Evolutionary conservation across 2,888 invertebrate species (phyloP), one percentile per base, ranked within the genome.

Genomic region (Hyppa rectilinea): DNA sequence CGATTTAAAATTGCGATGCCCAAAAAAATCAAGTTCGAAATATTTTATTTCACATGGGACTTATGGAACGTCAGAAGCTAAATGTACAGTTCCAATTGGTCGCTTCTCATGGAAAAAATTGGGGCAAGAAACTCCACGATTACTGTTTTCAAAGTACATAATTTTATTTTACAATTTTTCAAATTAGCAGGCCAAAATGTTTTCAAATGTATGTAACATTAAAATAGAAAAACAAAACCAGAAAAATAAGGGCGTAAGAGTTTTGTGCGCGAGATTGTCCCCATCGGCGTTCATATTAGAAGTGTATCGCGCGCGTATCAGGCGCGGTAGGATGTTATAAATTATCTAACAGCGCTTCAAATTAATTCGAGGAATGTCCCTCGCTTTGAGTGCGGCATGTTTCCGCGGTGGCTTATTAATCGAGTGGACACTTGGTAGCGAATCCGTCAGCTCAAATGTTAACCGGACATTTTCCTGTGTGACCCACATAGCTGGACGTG

Each of bases 311-410:
- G 70, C 66, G 84, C 88, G 89, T 88, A 91, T 92, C 91, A 90
- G 81, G 84, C 86, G 85, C 88, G 79, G 93, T 93, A 94, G 96
- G 95, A 96, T 94, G 96, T 95, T 92, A 95, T 96, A 96, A 96
- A 96, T 96, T 95, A 96, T 92, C 93, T 90, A 92, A 93, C 93
- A 92, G 92, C 94, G 91, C 93, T 94, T 95, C 95, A 96, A 95
- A 96, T 96, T 96, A 96, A 96, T 96, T 93, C 93, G 89, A 90
- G 93, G 95, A 96, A 96, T 95, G 93, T 91, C 87, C 87, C 82
- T 73, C 78, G 85, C 85, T 85, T 85, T 90, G 92, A 92, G 87
- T 88, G 89, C 90, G 89, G 88, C 89, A 91, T 91, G 93, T 93
- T 94, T 94, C 94, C 93, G 92, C 89, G 88, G 89, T 80, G 76